Conservation (phyloP, 2,888 invertebrate species). For the Cheilosia pagana region DNA sequence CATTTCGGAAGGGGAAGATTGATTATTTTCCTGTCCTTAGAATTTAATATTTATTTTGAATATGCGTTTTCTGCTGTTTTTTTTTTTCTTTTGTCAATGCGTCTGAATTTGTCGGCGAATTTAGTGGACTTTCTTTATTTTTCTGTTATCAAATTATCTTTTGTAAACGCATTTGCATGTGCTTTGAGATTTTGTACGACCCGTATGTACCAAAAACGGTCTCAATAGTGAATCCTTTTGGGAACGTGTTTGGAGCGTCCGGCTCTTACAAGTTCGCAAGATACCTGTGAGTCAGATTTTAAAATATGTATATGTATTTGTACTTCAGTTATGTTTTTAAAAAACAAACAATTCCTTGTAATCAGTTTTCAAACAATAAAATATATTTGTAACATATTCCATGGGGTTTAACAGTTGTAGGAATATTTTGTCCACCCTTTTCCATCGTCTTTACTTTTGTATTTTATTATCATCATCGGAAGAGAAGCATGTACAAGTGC, state of each 20-base stretch:
- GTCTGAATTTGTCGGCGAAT: conserved; percentile 22
- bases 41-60: neutral
- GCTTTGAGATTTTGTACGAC: neutral
- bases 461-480: no score
- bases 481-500: no score
- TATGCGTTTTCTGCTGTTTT: conserved; percentile 30
- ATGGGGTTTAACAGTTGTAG: no score
- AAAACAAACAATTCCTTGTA: conserved; percentile 6
- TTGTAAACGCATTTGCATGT: conserved; percentile 39
- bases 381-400: neutral
- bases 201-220: neutral
- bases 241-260: neutral
- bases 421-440: no score
- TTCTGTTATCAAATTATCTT: conserved; percentile 9
- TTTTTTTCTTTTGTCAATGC: neutral
- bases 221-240: neutral
- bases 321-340: conserved; percentile 5
- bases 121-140: conserved; percentile 12
- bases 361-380: conserved; percentile 6
- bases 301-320: conserved; percentile 12
- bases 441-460: no score
- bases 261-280: neutral
- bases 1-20: conserved; percentile 78
- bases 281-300: conserved; percentile 7
- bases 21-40: neutral